Base-by-base conservation (phyloP, 2,888 invertebrate species). In the Iselma pallidipennis region DNA sequence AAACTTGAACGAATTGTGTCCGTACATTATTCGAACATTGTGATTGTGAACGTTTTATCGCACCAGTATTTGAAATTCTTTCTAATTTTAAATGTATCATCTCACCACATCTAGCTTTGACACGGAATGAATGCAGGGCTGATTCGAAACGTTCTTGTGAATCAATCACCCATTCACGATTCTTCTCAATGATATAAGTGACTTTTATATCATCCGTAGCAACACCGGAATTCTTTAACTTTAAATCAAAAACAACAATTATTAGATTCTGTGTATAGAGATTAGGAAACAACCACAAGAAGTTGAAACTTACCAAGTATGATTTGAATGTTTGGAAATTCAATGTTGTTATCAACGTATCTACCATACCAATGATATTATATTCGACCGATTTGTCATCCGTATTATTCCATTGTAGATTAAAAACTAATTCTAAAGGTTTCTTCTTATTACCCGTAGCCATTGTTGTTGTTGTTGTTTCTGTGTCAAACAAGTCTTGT, bases 261-360 rank as follows among this genome's bases (percentile, higher is more conserved):
- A 42, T 21, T 9, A 50, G 49, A n/a, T 48, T 51, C n/a, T 55
- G 45, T 26, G 33, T 26, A 56, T 53, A 55, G 29, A 55, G 54
- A 48, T 33, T 55, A 7, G 51, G 25, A 12, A 3, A 31, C 3
- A 3, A 12, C n/a, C 12, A 31, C 3, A n/a, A 0, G 10, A 12
- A n/a, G 59, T 50, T 48, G 42, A 26, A 54, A 70, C 74, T 76
- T 75, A 83, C 83, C 78, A 83, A 71, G 69, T 83, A 83, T 2
- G 81, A 80, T 72, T 82, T 82, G 64, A 83, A 83, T 52, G 76
- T 77, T 60, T 78, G 77, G 78, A 81, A 82, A 72, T 80, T 80
- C 50, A 81, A 66, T 49, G 82, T 81, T 12, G 81, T 79, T 31
- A 81, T 76, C 3, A 81, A 80, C 37, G 81, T 78, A 69, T 83